Base-by-base conservation (phyloP, 35 echinoderm and acorn worm species). In the Heliocidaris tuberculata region DNA sequence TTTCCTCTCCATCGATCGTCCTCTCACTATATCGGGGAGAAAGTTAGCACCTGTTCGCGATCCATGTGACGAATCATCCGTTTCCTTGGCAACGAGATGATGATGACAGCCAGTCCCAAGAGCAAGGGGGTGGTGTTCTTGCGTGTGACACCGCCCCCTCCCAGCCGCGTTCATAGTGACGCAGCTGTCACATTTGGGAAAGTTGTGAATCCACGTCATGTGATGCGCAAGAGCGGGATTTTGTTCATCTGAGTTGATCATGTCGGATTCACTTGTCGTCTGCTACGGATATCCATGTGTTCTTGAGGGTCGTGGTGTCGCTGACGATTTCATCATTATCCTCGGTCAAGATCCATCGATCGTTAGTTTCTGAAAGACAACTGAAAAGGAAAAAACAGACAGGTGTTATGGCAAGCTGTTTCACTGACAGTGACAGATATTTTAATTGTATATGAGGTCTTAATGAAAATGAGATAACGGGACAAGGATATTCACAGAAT, bases 161-260 rank as follows among this genome's bases (percentile, higher is more conserved):
- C 50, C 91, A 13, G 47, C 47, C 31, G 31, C 47, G 47, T 89
- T 89, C 91, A 93, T 93, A 42, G 48, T 48, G 48, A 30, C 91
- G 91, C 91, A 93, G 50, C 91, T 93, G 50, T 59, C 91, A 31
- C 91, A 93, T 59, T 93, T 93, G 19, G 91, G 91, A 13, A 48
- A 49, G 29, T 93, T 93, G 50, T 93, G 91, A 93, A 93, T 93
- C 91, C 91, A 93, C 11, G 91, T 93, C 31, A 93, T 48, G 91
- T 93, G 91, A n/a, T 93, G 91, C 29, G 91, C 48, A 49, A 93
- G 91, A 12, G 48, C 48, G 17, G 21, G n/a, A n/a, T 7, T 93
- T 32, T 31, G 31, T 4, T 93, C 91, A 24, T 93, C 91, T 10
- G 91, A 59, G 49, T 93, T 48, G 50, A 93, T 93, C 91, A 93